These are phyloP conservation scores for Procavia capensis DNA, from an alignment of 2,113 vertebrate genomes.

Conservation along the genomic window DNA sequence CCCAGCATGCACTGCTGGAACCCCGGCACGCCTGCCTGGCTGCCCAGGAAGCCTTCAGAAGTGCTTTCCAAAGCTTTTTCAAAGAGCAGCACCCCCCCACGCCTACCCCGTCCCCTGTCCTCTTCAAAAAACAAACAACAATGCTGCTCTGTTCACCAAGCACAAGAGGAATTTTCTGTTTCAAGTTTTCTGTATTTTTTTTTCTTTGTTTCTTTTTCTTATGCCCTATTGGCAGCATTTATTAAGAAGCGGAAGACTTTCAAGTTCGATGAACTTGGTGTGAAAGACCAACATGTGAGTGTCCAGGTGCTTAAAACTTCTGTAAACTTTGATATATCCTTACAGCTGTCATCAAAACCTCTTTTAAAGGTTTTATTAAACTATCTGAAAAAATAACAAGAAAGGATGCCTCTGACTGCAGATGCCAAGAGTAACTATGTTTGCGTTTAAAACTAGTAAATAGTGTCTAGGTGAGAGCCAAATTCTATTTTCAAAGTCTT, in stretches of 20 bases:
- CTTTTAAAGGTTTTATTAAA: conserved; percentile 27
- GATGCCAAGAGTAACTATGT: background rate
- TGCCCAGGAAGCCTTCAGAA: conserved; percentile 72
- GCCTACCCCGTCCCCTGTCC: conserved; percentile 50
- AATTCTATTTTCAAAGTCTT: conserved; percentile 40
- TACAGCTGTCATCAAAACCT: background rate
- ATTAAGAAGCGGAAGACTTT: conserved; percentile 71
- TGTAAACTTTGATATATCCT: conserved; percentile 26
- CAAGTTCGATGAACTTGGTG: conserved; percentile 72
- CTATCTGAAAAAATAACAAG: background rate
- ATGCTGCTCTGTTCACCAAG: conserved; percentile 74
- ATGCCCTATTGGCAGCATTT: conserved; percentile 74
- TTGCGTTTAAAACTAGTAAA: conserved; percentile 28
- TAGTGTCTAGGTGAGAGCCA: conserved; percentile 33
- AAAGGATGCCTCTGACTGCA: conserved; percentile 18
- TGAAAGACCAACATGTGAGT: conserved; percentile 68
- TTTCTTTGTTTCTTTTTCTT: conserved; percentile 67
- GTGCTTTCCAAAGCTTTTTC: conserved; percentile 75
- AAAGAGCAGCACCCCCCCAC: conserved; percentile 63
- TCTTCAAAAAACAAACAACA: conserved; percentile 80
- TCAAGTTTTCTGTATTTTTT: conserved; percentile 40
- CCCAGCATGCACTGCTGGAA: background rate
- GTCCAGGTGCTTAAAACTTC: conserved; percentile 62
- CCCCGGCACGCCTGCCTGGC: conserved; percentile 21
- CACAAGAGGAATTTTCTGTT: conserved; percentile 69